Evolutionary conservation across 2,113 vertebrate genomes (phyloP), one percentile per base, ranked within the genome.

Genomic region (Chaetura pelagica): DNA sequence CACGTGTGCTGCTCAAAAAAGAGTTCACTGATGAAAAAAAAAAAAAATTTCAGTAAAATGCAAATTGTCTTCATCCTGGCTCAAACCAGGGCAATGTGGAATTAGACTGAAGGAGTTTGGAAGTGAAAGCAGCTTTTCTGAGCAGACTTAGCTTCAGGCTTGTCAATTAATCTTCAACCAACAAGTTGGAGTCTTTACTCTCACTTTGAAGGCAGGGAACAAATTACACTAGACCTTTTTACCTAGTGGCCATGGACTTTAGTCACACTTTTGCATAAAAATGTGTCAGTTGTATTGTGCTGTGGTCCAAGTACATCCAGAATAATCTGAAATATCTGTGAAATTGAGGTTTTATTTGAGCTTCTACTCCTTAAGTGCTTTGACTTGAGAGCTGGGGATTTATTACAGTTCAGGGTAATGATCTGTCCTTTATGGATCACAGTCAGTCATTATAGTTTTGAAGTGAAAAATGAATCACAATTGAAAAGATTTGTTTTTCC

Each of bases 401-500:
- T 96, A 96, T 97, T 93, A 63, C 30, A 68, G 42, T 92, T 91
- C 94, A 38, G 46, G 34, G 30, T 94, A 91, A 97, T 94, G 96
- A 97, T 96, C 58, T 23, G 7, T 88, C 54, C 93, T 62, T 75
- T 97, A 92, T 73, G 67, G 84, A 93, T 95, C 90, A 71, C 75
- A 90, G 75, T 89, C 96, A 95, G 91, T 93, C 94, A 83, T 93
- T 96, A 54, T 72, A 90, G 73, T 66, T 97, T 81, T 89, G 63
- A 97, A 92, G 63, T 97, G 92, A 97, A 96, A 97, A 97, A 95
- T 93, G 76, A 57, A 87, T 42, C 5, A 5, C 54, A 92, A 52
- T 93, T 94, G 52, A 81, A 95, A 94, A 95, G 82, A 96, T 97
- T 94, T 97, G 83, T 73, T 98, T 96, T 93, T 69, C 32, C 74